phyloP scores from a whole-genome alignment of 1,140 invertebrate species.

The Charaxes varanes region DNA sequence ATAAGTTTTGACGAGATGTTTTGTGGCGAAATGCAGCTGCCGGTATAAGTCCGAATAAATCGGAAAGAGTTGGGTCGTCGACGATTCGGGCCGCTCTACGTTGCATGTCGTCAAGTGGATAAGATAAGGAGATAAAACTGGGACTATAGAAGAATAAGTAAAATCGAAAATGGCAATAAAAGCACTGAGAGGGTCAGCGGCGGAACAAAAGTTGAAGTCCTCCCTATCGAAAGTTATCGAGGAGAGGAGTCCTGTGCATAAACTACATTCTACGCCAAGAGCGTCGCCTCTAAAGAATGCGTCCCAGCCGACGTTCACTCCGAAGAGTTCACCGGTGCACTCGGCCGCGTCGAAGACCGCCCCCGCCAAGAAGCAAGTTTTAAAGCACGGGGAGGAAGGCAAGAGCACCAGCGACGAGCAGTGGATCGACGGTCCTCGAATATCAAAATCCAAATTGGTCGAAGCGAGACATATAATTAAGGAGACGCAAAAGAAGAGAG shows the following conservation, averaged over 20 bases:
- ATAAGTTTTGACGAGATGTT: no score
- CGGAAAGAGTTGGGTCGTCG: no score
- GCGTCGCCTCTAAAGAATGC: slow-evolving; percentile 74
- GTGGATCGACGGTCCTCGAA: slow-evolving; percentile 96
- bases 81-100: no score
- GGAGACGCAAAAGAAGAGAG: slow-evolving; percentile 85
- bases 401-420: slow-evolving; percentile 85
- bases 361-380: slow-evolving; percentile 72
- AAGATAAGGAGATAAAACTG: no score
- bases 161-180: no score
- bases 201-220: slow-evolving; percentile 78
- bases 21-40: no score
- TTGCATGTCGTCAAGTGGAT: no score
- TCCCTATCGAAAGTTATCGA: slow-evolving; percentile 72
- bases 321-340: slow-evolving; percentile 77
- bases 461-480: slow-evolving; percentile 87
- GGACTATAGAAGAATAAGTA: no score
- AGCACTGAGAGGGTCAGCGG: slow-evolving; percentile 83
- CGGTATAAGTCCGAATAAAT: no score
- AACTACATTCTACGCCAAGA: slow-evolving; percentile 74
- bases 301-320: slow-evolving; percentile 66
- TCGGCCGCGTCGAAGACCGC: slow-evolving; percentile 75
- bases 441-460: slow-evolving; percentile 87
- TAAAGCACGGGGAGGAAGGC: slow-evolving; percentile 60
- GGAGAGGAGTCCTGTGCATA: slow-evolving; percentile 78